Conservation (phyloP, 2,113 vertebrate species). For the Nothobranchius kuhntae region DNA sequence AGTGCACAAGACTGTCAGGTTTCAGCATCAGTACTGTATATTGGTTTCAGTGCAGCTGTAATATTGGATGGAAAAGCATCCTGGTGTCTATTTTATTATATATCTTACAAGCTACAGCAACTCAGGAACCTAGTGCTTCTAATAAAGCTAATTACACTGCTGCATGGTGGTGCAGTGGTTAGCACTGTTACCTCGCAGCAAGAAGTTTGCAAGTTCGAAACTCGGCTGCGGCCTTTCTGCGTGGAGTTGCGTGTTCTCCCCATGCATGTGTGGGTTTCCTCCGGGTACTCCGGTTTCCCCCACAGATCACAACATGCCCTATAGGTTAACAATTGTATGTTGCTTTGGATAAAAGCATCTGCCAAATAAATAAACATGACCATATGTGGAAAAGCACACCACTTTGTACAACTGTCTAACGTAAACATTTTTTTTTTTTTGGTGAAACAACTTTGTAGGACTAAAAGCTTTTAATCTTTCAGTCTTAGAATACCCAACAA, state of each 20-base stretch:
- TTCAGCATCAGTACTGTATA: conserved; percentile 39
- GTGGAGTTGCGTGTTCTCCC: too few relatives aligned
- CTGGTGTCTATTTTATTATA: conserved; percentile 19
- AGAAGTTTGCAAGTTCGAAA: too few relatives aligned
- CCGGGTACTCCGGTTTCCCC: too few relatives aligned
- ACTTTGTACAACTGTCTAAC: conserved; percentile 18
- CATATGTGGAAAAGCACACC: neutral
- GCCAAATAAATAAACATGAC: too few relatives aligned
- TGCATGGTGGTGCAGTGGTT: too few relatives aligned
- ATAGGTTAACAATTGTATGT: too few relatives aligned
- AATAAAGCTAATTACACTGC: conserved; percentile 17
- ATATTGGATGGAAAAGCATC: conserved; percentile 26
- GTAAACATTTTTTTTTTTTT: conserved; percentile 54
- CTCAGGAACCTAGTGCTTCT: conserved; percentile 17
- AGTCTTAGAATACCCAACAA: conserved; percentile 20
- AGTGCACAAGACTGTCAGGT: conserved; percentile 53
- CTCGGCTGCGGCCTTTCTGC: too few relatives aligned
- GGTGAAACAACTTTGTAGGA: conserved; percentile 26
- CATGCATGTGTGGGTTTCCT: too few relatives aligned
- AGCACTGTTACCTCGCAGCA: too few relatives aligned
- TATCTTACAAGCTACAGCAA: conserved; percentile 34
- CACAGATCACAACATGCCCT: too few relatives aligned
- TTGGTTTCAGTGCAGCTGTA: conserved; percentile 43
- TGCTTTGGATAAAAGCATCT: too few relatives aligned
- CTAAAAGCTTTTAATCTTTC: conserved; percentile 11